Evolutionary conservation across 2,888 invertebrate species (phyloP), one percentile per base, ranked within the genome.

Genomic region (Anoplius nigerrimus): DNA sequence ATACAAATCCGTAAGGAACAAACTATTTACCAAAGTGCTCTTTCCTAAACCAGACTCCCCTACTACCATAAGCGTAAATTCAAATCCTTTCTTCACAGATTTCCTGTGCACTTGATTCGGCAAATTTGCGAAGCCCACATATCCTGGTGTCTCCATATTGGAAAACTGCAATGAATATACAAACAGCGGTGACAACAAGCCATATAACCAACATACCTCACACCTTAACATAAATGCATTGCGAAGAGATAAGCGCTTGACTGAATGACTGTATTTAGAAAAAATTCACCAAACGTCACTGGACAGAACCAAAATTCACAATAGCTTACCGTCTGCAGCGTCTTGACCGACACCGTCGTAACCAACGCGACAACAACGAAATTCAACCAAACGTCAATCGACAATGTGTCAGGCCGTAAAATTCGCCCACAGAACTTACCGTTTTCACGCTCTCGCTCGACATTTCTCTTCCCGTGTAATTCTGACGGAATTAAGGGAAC

Each of bases 91-190:
- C 89, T 98, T 98, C 62, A 98, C 98, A 0, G 97, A 98, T 89
- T 98, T 98, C 74, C 98, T 92, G 89, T 98, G 98, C 24, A 98
- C 98, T 90, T 98, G 98, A 89, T 98, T 98, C 0, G 98, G 98
- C 46, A 98, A 90, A 91, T 98, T 98, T 59, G 98, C 98, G 89
- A 97, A 97, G 2, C 97, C 97, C 45, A 97, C 92, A 90, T 98
- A 98, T 21, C 95, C 95, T 34, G 95, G 95, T 0, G 95, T 95
- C 89, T 96, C 96, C 79, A 95, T 89, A 84, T 94, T 94, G 60
- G 95, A 93, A 90, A 96, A 96, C 95, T 96, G 89, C 21, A 18
- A 89, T 89, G 72, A 62, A 74, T 74, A 82, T 68, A 65, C 62
- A 71, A 56, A 58, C 15, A 11, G 11, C 20, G 6, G 53, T 53